These are phyloP conservation scores for Ectemnius lituratus DNA, from an alignment of 2,888 invertebrate species.

Conservation along the genomic window DNA sequence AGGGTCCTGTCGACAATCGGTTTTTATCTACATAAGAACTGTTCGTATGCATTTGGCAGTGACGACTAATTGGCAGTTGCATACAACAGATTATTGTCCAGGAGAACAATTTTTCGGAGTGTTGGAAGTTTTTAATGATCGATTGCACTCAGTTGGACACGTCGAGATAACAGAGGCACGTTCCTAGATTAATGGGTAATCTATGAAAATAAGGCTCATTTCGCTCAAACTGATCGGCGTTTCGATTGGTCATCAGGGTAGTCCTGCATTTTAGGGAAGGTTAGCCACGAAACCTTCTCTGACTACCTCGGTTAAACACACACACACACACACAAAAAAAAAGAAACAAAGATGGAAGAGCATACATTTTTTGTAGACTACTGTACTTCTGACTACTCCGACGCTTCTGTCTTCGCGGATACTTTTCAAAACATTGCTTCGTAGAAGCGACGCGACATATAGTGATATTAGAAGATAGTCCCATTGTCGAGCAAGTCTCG, in stretches of 20 bases:
- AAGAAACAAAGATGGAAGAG: background rate
- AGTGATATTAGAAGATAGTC: slow-evolving; percentile 53
- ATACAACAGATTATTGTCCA: slow-evolving; percentile 24
- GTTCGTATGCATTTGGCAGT: background rate
- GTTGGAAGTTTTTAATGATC: slow-evolving; percentile 21
- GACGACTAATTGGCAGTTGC: background rate
- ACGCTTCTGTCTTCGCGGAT: slow-evolving; percentile 25
- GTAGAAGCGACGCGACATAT: slow-evolving; percentile 24
- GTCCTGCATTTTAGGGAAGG: slow-evolving; percentile 27
- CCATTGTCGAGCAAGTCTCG: slow-evolving; percentile 28
- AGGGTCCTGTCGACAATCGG: slow-evolving; percentile 32
- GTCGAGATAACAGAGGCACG: slow-evolving; percentile 46
- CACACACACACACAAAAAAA: background rate
- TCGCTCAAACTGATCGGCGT: slow-evolving; percentile 36
- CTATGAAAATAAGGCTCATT: slow-evolving; percentile 24
- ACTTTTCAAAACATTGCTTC: slow-evolving; percentile 30
- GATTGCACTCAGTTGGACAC: slow-evolving; percentile 35
- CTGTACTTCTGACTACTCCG: slow-evolving; percentile 50
- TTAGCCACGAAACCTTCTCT: slow-evolving; percentile 15
- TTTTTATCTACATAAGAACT: slow-evolving; percentile 20
- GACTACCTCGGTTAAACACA: slow-evolving; percentile 2
- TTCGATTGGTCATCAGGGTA: slow-evolving; percentile 53
- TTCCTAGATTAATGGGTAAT: slow-evolving; percentile 40
- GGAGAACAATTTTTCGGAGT: slow-evolving; percentile 28
- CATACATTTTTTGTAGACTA: slow-evolving; percentile 26